phyloP scores from a whole-genome alignment of 2,113 vertebrate species.

The Dipodomys ordii region DNA sequence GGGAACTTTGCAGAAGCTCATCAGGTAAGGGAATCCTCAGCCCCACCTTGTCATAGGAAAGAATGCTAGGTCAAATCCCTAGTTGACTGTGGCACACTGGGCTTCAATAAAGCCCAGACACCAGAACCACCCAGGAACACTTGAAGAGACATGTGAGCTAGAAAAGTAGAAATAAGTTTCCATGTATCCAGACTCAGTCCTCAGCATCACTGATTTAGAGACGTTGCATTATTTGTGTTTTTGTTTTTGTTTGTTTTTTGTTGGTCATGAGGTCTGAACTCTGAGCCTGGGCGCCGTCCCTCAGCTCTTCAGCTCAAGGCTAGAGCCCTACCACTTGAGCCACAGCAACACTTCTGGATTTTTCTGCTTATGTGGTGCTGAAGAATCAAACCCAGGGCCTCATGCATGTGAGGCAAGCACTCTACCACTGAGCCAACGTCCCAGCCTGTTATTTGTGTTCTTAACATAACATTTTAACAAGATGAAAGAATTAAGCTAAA shows the following conservation, averaged over 20 bases:
- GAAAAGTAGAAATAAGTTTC: neutral
- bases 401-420: too few species aligned
- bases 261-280: too few species aligned
- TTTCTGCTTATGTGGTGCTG: too few species aligned
- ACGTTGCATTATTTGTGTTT: neutral
- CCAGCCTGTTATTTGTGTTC: neutral
- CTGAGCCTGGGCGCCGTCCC: too few species aligned
- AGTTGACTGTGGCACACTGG: fast-evolving
- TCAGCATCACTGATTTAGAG: neutral
- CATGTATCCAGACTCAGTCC: neutral
- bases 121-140: neutral
- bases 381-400: too few species aligned
- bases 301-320: too few species aligned
- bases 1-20: conserved; percentile 96
- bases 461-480: conserved; percentile 26
- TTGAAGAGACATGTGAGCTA: neutral
- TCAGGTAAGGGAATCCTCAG: conserved; percentile 88
- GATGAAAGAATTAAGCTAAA: neutral
- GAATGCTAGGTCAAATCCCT: neutral
- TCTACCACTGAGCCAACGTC: too few species aligned
- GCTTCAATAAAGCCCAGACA: neutral
- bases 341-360: too few species aligned
- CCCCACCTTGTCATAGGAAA: neutral
- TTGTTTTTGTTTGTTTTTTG: neutral
- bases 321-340: too few species aligned